Evolutionary conservation across 2,113 vertebrate species (phyloP).

Genomic region (Zapornia atra): DNA sequence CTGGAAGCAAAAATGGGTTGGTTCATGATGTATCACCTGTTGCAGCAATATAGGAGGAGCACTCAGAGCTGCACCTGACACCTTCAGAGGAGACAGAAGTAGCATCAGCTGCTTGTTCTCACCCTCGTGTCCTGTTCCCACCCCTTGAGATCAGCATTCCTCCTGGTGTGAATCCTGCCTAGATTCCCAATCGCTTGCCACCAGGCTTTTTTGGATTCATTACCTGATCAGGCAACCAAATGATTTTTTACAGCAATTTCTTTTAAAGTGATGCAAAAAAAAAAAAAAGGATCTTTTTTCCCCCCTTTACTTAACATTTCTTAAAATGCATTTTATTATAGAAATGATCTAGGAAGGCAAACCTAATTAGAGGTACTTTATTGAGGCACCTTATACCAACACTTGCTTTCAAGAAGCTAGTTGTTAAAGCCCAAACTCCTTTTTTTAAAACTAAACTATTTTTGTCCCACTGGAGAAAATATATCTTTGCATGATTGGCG

Average conservation of each 20-base stretch:
- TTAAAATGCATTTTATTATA: slow-evolving; percentile 1
- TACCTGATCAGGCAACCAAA: background rate
- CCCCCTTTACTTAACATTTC: background rate
- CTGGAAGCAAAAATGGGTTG: background rate
- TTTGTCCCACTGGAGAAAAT: background rate
- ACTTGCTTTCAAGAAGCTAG: background rate
- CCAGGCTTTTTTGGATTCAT: background rate
- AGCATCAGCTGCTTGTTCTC: slow-evolving; percentile 4
- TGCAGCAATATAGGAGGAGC: background rate
- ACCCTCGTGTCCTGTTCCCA: background rate
- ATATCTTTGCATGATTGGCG: background rate
- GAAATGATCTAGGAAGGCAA: slow-evolving; percentile 4
- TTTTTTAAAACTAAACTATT: background rate
- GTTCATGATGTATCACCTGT: background rate
- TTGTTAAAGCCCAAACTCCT: background rate
- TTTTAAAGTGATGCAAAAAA: background rate
- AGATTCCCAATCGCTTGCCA: background rate
- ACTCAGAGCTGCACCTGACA: background rate
- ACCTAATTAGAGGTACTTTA: slow-evolving; percentile 11
- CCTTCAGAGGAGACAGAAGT: background rate
- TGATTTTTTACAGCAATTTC: background rate
- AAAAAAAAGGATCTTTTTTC: background rate
- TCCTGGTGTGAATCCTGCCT: background rate
- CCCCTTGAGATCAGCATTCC: background rate
- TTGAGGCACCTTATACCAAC: background rate